These are phyloP conservation scores for Hydrozoanthus tunicans DNA, from an alignment of 64 coral and sea anemone genomes.

Conservation along the genomic window DNA sequence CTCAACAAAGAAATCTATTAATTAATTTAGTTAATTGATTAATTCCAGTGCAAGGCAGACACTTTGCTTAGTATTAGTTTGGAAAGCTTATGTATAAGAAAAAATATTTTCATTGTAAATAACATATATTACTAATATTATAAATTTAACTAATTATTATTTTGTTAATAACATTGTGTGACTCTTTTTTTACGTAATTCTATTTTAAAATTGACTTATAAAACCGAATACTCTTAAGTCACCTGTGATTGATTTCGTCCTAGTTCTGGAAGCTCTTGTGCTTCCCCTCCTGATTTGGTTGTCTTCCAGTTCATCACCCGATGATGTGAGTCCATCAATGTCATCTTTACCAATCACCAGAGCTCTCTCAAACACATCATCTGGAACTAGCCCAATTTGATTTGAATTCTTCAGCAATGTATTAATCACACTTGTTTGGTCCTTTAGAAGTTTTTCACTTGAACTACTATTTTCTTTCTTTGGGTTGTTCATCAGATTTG, in stretches of 20 bases:
- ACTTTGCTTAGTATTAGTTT: too few species aligned
- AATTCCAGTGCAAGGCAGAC: too few species aligned
- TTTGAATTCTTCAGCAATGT: slow-evolving; percentile 80
- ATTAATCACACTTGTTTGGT: slow-evolving; percentile 86
- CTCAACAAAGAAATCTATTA: too few species aligned
- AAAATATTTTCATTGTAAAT: too few species aligned
- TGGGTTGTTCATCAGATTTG: slow-evolving; percentile 86
- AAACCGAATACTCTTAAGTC: neutral
- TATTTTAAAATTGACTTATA: too few species aligned
- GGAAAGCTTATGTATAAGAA: too few species aligned
- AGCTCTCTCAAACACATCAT: slow-evolving; percentile 82
- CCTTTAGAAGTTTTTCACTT: slow-evolving; percentile 86
- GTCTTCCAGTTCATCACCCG: slow-evolving; percentile 97
- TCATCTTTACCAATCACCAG: slow-evolving; percentile 74
- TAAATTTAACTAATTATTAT: too few species aligned
- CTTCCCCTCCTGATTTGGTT: slow-evolving; percentile 42
- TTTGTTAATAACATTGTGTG: too few species aligned
- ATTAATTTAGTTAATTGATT: too few species aligned
- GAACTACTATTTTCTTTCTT: slow-evolving; percentile 83
- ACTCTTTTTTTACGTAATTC: too few species aligned
- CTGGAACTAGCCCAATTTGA: slow-evolving; percentile 80
- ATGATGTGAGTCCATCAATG: slow-evolving; percentile 82
- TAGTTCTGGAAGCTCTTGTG: slow-evolving; percentile 64
- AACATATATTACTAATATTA: too few species aligned
- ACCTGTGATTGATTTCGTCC: slow-evolving; percentile 96